Evolutionary conservation across 2,888 invertebrate species (phyloP).

Genomic region (Caenorhabditis sulstoni): DNA sequence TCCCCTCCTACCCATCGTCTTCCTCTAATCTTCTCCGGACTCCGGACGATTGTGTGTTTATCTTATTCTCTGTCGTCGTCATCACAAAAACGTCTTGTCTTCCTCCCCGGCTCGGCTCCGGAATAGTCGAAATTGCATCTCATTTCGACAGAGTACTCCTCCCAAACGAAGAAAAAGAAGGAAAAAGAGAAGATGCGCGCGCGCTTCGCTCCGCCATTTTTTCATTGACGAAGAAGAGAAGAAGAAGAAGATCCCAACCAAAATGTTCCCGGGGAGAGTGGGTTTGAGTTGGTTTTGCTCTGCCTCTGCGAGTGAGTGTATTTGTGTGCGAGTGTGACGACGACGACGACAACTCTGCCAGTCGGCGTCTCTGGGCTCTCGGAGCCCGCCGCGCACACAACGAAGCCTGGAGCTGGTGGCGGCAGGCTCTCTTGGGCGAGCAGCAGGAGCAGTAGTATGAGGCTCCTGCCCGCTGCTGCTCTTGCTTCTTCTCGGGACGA

Average conservation of each 20-base stretch:
- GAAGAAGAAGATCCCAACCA: conserved; percentile 35
- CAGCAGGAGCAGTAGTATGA: conserved; percentile 36
- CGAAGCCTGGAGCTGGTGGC: conserved; percentile 46
- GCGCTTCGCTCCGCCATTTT: conserved; percentile 6
- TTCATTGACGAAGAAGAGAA: conserved; percentile 50
- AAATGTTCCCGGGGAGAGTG: conserved; percentile 33
- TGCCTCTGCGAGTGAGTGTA: no score
- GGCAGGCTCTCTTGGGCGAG: neutral
- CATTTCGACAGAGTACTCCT: conserved; percentile 40
- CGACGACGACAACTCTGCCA: conserved; percentile 32
- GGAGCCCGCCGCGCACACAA: conserved; percentile 23
- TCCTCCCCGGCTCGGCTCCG: neutral
- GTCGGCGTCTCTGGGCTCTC: conserved; percentile 21
- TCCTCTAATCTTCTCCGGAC: neutral
- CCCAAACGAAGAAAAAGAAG: conserved; percentile 20
- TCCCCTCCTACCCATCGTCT: neutral
- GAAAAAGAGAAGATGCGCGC: conserved; percentile 9
- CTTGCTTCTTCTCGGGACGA: conserved; percentile 23
- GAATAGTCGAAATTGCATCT: conserved; percentile 45
- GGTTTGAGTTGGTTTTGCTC: conserved; percentile 32
- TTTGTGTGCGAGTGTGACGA: conserved; percentile 1
- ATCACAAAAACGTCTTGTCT: conserved; percentile 13
- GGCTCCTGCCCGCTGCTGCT: conserved; percentile 38
- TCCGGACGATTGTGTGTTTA: conserved; percentile 45
- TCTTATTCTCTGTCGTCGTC: conserved; percentile 20